phyloP scores from a whole-genome alignment of 2,113 vertebrate species.

The Malurus alboscapulatus region DNA sequence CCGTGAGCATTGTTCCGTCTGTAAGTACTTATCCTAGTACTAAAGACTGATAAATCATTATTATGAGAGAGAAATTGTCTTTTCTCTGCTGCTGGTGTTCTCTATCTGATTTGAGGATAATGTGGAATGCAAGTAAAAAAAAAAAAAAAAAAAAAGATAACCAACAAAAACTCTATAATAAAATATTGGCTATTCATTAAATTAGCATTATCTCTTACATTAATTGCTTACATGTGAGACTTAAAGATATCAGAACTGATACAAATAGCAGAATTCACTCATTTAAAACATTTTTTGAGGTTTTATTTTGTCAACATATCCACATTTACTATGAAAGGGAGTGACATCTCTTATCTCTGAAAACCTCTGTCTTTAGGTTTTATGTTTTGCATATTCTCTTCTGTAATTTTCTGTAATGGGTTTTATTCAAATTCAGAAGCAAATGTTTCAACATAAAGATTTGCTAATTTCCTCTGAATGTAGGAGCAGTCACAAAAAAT shows the following conservation, averaged over 20 bases:
- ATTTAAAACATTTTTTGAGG: neutral
- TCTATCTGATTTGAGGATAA: neutral
- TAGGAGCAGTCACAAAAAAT: neutral
- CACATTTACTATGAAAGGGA: neutral
- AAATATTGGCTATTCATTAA: neutral
- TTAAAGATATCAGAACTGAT: neutral
- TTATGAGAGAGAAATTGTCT: neutral
- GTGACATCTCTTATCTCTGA: neutral
- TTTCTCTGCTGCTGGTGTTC: neutral
- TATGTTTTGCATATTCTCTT: neutral
- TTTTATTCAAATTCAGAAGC: neutral
- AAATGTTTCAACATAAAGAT: neutral
- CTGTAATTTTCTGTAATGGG: neutral
- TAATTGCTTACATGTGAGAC: neutral
- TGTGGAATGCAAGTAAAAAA: neutral
- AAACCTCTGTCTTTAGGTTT: neutral
- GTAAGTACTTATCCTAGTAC: neutral
- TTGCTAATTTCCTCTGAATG: neutral
- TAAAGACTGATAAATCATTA: neutral
- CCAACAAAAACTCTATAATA: neutral
- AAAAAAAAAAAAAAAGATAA: no score
- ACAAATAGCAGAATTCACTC: neutral
- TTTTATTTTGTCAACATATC: neutral
- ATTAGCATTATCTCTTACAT: neutral
- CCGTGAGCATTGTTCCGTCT: neutral